These are phyloP conservation scores for Siphamia tubifer DNA, from an alignment of 2,113 vertebrate genomes.

Conservation along the genomic window DNA sequence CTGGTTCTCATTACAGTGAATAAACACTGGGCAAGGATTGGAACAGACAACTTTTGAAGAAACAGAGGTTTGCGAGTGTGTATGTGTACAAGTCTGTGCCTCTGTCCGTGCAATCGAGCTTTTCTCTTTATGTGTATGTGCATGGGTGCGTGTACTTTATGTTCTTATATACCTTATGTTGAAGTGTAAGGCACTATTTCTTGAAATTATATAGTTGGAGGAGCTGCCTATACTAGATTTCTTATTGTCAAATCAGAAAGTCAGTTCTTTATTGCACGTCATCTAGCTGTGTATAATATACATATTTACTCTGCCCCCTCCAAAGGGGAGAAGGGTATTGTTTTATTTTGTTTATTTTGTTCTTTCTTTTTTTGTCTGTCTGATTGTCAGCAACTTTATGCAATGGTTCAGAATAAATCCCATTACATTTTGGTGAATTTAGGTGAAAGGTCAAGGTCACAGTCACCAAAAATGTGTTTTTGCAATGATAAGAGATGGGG, in stretches of 20 bases:
- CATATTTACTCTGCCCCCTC: no score
- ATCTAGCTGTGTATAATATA: no score
- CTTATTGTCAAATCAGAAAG: constrained; percentile 2
- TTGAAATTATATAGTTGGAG: constrained; percentile 29
- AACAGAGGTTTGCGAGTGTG: constrained; percentile 1
- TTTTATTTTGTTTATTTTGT: no score
- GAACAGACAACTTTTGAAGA: constrained; percentile 47
- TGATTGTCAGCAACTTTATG: no score
- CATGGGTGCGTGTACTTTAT: neutral
- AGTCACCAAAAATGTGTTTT: no score
- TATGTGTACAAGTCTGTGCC: neutral
- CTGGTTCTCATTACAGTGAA: constrained; percentile 78
- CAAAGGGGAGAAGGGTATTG: no score
- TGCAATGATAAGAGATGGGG: no score
- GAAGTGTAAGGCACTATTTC: constrained; percentile 15
- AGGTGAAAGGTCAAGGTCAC: no score
- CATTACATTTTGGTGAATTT: no score
- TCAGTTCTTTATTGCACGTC: neutral
- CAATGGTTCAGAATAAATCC: no score
- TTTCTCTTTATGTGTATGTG: neutral
- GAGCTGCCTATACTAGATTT: neutral
- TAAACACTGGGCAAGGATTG: constrained; percentile 68
- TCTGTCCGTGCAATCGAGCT: neutral
- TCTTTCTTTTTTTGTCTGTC: no score
- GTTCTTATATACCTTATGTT: constrained; percentile 37